Percentiles rank a stretch among this genome's conserved stretches.
phyloP scores from a whole-genome alignment of 2,113 vertebrate species.

The Oreotragus oreotragus region DNA sequence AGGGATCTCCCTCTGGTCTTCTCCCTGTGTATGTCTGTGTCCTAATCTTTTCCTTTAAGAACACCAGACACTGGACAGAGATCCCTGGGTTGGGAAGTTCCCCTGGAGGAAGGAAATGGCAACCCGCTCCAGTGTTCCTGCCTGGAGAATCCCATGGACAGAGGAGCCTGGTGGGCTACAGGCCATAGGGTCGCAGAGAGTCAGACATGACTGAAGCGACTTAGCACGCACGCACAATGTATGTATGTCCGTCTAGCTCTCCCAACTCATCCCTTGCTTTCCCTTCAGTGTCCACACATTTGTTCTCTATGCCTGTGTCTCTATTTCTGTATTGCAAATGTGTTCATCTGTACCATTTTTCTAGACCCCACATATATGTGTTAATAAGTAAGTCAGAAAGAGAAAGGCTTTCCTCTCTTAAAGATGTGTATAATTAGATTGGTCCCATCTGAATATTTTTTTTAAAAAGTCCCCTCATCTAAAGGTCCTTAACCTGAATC shows the following conservation, averaged over 20 bases:
- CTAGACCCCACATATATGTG: neutral
- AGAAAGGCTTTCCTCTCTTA: neutral
- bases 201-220: accelerated
- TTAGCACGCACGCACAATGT: accelerated
- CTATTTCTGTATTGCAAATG: neutral
- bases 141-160: neutral
- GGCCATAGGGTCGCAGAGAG: neutral
- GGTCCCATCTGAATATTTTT: neutral
- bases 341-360: neutral
- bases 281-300: neutral
- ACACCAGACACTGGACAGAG: neutral
- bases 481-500: neutral
- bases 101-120: neutral
- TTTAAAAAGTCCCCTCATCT: neutral
- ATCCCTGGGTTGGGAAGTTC: neutral
- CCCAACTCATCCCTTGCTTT: accelerated
- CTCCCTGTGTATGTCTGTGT: neutral
- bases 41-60: neutral
- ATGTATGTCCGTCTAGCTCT: accelerated
- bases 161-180: neutral
- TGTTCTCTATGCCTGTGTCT: neutral
- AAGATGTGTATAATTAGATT: neutral
- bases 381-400: neutral
- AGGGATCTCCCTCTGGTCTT: neutral
- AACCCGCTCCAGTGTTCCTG: neutral